Base-by-base conservation (phyloP, 2,888 invertebrate genomes). In the Dynastes grantii region DNA sequence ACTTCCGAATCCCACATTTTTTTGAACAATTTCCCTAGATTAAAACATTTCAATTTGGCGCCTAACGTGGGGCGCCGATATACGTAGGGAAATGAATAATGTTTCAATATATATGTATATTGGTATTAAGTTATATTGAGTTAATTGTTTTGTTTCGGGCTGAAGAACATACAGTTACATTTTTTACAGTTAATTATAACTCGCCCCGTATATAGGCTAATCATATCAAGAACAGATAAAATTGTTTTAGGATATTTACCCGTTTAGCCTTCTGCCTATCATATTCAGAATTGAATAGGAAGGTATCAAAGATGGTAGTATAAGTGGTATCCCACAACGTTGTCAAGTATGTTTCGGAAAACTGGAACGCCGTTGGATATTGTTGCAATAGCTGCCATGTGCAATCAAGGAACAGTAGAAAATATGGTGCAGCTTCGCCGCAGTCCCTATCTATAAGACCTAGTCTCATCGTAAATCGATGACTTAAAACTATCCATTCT, bases 401-500 rank as follows among this genome's bases (percentile, higher is more conserved):
- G 88, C 97, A 96, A 89, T 99, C 98, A 84, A 99, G 92, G 89
- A 96, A 98, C 70, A 98, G 90, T 67, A 98, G 92, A 88, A 98
- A 96, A 71, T 98, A 90, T 0, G 98, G 98, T 70, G 96, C 94
- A 89, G 95, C 92, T 81, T 92, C 93, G 78, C 92, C 88, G 80
- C 90, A 92, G 76, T 91, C 90, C 32, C 91, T 91, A 1, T 92
- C 87, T 16, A 95, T 92, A 80, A 94, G 94, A 0, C 95, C 95
- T 81, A 95, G 88, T 73, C 95, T 91, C 85, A 79, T 85, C 3
- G 87, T 86, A 77, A 88, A 89, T 0, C 96, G 97, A 89, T 98
- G 98, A 37, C 98, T 98, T 81, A 97, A 90, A 0, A 96, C 94
- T 2, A 98, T 91, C 98, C 98, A 99, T 87, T 98, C 98, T 87